Base-by-base conservation (phyloP, 2,888 invertebrate species). In the Octodonta nipae region DNA sequence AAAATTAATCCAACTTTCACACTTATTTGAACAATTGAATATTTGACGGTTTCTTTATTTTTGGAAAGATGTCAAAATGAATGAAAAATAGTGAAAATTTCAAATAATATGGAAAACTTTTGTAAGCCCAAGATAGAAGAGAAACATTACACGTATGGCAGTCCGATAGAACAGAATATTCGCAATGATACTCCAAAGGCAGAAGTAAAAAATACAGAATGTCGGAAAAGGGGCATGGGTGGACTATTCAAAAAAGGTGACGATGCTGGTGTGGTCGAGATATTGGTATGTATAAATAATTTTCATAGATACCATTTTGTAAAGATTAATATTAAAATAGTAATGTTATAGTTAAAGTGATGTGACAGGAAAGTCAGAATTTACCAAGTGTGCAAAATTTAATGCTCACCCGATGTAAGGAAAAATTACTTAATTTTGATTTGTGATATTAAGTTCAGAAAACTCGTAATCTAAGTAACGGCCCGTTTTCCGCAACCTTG, bases 181-280 rank as follows among this genome's bases (percentile, higher is more conserved):
- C 46, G 44, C 30, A 45, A 35, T 32, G 45, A 44, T 17, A 37
- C 35, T 13, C 45, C 49, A 13, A 52, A 46, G 32, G 37, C 44
- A 12, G 54, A 56, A 38, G 46, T 54, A 11, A 46, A 52, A 26
- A 47, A 46, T 33, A 38, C 55, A 30, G 52, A 54, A 28, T 55
- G 49, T 36, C 47, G 44, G 7, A 43, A 46, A 38, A 42, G 38
- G 27, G 33, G 36, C 30, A 32, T 7, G 17, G 17, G 39, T 30
- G 38, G 36, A 12, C 45, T 45, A 24, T 38, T 35, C 20, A 30
- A 41, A 33, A 40, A 40, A 30, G 31, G 26, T 6, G 15, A 32
- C 30, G 34, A 43, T 27, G 39, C 26, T 17, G 10, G 17, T 13
- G 33, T 36, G 10, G 38, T 40, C 13, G 26, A 20, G 36, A 32